Percentiles rank a stretch among this genome's conserved stretches.
These are phyloP conservation scores for Noctua janthe DNA, from an alignment of 2,888 invertebrate genomes.

Conservation along the genomic window DNA sequence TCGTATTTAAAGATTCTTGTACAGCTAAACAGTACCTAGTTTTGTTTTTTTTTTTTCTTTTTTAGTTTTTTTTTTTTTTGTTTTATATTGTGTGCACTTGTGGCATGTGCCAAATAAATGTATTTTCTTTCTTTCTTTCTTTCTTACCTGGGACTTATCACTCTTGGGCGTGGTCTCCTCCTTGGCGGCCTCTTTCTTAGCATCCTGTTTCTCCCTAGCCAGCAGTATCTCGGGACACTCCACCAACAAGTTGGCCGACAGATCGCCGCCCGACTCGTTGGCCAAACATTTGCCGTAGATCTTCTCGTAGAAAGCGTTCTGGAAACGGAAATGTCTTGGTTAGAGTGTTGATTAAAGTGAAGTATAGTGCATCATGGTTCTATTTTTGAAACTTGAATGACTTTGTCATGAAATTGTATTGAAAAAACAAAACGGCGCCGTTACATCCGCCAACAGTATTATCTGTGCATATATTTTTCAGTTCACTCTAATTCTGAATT, in stretches of 20 bases:
- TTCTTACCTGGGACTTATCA: conserved; percentile 77
- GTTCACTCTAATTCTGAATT: not conserved
- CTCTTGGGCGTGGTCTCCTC: conserved; percentile 82
- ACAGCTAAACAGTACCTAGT: no score
- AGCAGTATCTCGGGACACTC: conserved; percentile 90
- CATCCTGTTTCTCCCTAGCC: conserved; percentile 90
- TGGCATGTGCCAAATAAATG: no score
- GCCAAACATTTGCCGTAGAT: conserved; percentile 95
- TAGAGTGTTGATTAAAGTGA: not conserved
- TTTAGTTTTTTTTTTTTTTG: no score
- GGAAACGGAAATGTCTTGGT: conserved; percentile 50
- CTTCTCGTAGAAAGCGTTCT: conserved; percentile 95
- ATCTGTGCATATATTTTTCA: not conserved
- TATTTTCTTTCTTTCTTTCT: no score
- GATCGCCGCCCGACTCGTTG: conserved; percentile 81
- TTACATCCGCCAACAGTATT: not conserved
- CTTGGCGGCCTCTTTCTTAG: conserved; percentile 76
- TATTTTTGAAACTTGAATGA: not conserved
- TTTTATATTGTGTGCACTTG: no score
- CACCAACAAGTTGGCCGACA: conserved; percentile 84
- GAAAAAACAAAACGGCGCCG: not conserved
- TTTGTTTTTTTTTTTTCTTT: no score
- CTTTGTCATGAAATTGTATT: not conserved
- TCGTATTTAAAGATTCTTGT: no score
- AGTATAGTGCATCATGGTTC: not conserved